Percentiles rank a stretch among this genome's conserved stretches.
Evolutionary conservation across 2,113 vertebrate genomes (phyloP).

Genomic region (Scomber japonicus): DNA sequence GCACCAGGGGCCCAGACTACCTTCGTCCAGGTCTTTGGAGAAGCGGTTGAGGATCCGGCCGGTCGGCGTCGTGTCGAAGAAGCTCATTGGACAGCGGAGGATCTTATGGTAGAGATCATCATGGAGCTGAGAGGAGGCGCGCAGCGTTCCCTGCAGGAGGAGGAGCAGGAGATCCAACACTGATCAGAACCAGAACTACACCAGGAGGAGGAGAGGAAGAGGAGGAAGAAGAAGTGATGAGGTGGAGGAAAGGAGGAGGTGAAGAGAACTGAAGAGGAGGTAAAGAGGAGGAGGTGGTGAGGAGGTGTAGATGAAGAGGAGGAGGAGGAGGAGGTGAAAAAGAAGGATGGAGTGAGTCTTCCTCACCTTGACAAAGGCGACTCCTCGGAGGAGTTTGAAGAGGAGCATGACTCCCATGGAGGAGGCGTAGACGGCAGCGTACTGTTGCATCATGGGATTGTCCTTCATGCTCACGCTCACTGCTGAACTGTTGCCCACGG

Average conservation of each 20-base stretch:
- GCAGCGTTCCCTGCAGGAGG: conserved; percentile 87
- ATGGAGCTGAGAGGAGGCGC: conserved; percentile 92
- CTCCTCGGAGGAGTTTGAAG: conserved; percentile 90
- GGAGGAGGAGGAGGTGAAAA: no score
- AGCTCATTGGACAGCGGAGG: conserved; percentile 95
- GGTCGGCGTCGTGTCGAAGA: conserved; percentile 93
- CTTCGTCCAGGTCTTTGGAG: conserved; percentile 97
- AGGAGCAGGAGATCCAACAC: no score
- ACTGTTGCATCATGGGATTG: conserved; percentile 92
- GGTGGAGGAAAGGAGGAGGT: no score
- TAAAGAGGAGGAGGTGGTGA: no score
- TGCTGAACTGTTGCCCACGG: conserved; percentile 85
- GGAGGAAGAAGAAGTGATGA: no score
- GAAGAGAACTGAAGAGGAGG: no score
- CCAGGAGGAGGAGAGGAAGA: no score
- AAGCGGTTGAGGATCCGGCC: conserved; percentile 93
- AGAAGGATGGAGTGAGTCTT: background rate
- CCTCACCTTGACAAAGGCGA: conserved; percentile 94
- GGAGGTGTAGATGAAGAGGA: no score
- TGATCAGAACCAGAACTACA: no score
- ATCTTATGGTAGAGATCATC: conserved; percentile 92
- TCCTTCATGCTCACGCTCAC: conserved; percentile 92
- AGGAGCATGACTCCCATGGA: conserved; percentile 95
- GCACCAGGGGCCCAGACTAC: conserved; percentile 67
- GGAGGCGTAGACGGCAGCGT: conserved; percentile 89